Conservation (phyloP, 2,888 invertebrate genomes). For the Poecilus cupreus region DNA sequence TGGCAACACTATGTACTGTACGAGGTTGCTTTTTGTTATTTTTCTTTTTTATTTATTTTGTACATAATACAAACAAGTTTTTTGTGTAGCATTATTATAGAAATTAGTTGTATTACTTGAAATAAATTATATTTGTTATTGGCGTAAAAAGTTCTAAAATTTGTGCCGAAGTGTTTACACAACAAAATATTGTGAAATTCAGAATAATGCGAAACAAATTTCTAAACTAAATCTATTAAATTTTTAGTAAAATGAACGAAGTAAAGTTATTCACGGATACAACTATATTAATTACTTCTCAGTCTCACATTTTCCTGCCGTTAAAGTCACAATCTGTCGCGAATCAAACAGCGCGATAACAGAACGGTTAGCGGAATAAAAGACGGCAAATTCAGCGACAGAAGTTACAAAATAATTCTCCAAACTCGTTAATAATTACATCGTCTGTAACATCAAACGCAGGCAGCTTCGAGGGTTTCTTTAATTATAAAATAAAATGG, state of each 20-base stretch:
- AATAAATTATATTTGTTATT: constrained; percentile 32
- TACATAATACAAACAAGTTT: constrained; percentile 9
- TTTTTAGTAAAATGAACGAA: constrained; percentile 1
- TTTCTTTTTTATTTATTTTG: constrained; percentile 7
- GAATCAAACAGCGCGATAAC: constrained; percentile 5
- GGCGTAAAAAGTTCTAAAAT: not conserved
- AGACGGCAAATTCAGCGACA: constrained; percentile 13
- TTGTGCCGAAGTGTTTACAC: not conserved
- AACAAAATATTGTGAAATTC: not conserved
- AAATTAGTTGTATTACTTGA: constrained; percentile 23
- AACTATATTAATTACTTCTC: constrained; percentile 35
- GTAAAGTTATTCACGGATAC: not conserved
- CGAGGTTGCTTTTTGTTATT: constrained; percentile 47
- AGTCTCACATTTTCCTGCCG: not conserved
- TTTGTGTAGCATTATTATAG: not conserved
- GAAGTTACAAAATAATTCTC: constrained; percentile 37
- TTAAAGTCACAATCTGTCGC: constrained; percentile 6
- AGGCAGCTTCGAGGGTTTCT: constrained; percentile 65
- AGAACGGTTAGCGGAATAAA: constrained; percentile 17
- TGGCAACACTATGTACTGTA: constrained; percentile 1
- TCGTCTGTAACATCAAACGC: constrained; percentile 48
- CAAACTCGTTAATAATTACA: constrained; percentile 48
- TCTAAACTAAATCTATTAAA: constrained; percentile 21
- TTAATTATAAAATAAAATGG: constrained; percentile 70
- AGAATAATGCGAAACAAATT: not conserved